A percentile compares a stretch with the other conserved stretches of the same genome.
Evolutionary conservation across 2,888 invertebrate genomes (phyloP).

Genomic region (Sinodicranocentrus sp.): DNA sequence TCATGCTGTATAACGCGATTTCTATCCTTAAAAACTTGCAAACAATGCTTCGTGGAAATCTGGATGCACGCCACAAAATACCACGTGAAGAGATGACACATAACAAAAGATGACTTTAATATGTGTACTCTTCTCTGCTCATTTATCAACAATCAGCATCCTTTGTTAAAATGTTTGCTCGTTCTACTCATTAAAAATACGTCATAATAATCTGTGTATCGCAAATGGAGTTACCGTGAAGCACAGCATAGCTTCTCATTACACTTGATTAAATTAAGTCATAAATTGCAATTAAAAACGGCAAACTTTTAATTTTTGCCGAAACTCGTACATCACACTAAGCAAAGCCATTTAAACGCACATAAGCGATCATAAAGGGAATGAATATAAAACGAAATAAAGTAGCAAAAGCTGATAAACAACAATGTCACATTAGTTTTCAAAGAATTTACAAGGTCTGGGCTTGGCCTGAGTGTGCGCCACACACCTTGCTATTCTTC

Average conservation of each 20-base stretch:
- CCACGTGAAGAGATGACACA: not conserved
- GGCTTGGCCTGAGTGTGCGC: constrained; percentile 6
- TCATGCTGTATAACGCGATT: not conserved
- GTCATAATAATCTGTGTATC: not conserved
- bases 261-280: constrained; percentile 24
- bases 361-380: constrained; percentile 31
- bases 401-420: constrained; percentile 52
- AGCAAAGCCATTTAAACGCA: constrained; percentile 26
- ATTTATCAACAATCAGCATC: not conserved
- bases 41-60: not conserved
- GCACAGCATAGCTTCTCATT: not conserved
- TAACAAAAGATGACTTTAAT: not conserved
- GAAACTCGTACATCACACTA: constrained; percentile 5
- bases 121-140: not conserved
- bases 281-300: constrained; percentile 44
- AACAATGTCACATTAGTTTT: constrained; percentile 30
- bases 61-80: constrained; percentile 27
- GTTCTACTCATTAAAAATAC: constrained; percentile 6
- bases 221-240: not conserved
- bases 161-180: not conserved
- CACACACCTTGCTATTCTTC: constrained; percentile 40
- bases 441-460: constrained; percentile 28
- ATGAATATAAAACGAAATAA: constrained; percentile 21
- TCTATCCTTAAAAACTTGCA: not conserved
- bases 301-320: not conserved